Base-by-base conservation (phyloP, 2,113 vertebrate species). In the Trinectes maculatus region DNA sequence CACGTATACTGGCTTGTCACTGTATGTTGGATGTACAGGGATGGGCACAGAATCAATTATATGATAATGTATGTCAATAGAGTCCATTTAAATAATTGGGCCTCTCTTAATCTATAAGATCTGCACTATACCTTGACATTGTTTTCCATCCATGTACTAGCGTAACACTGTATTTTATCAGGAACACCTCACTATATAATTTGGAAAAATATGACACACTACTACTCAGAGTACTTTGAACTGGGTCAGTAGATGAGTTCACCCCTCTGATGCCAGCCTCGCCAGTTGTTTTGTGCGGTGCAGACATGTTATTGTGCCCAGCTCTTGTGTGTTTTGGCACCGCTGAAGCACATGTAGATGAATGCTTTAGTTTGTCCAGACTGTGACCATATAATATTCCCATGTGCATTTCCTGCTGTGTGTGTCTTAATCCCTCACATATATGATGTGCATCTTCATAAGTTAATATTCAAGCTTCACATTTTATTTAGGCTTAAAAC, bases 401-500 rank as follows among this genome's bases (percentile, higher is more conserved):
- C 8, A 5, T 25, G 33, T 22, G 34, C 1, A 0, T 18, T 39
- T 39, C 8, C 49, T 29, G 0, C 9, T 55, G 22, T 51, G 51
- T 68, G 15, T 57, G 52, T 19, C 15, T 22, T 2, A 56, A 37
- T 16, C 52, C 29, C 51, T 60, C 34, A 63, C 18, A 61, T 19
- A 39, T 28, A 60, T 24, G 2, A 33, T 48, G 8, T 61, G 28
- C 26, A 48, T 77, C 40, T 60, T 67, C 56, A 49, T 47, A 59
- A 9, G 22, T 61, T 47, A 69, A 47, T 48, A 55, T 73, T 69
- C 15, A 63, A 26, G 46, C 56, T 31, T 16, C 59, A 46, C 37
- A 37, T 9, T 68, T 74, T 56, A 44, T 74, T 63, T 2, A 44
- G 49, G 28, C 24, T 39, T 71, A 59, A 39, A 83, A 80, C 67